Conservation (phyloP, 2,797 vertebrate genomes). For the Mergus octosetaceus region DNA sequence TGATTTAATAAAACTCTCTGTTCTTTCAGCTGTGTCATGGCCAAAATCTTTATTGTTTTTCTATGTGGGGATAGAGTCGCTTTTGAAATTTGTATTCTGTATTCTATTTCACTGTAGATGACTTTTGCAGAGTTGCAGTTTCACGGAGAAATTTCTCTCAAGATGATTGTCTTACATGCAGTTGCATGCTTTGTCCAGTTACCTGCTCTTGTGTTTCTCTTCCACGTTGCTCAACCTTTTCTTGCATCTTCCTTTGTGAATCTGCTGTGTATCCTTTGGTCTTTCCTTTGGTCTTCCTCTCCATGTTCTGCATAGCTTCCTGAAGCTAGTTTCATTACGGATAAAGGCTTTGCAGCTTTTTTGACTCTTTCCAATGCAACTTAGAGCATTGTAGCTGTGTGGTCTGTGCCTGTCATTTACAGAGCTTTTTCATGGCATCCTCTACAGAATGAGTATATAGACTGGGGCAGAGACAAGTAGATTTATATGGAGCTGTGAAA, state of each 20-base stretch:
- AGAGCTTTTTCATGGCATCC: neutral
- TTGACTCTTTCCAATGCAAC: neutral
- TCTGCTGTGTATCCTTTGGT: neutral
- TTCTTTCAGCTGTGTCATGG: neutral
- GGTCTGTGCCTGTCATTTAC: neutral
- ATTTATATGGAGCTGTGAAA: neutral
- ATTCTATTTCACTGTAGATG: neutral
- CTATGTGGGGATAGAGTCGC: neutral
- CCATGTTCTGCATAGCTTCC: neutral
- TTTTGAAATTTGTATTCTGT: neutral
- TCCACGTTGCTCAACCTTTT: neutral
- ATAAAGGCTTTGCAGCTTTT: neutral
- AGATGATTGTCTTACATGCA: neutral
- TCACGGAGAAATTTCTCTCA: neutral
- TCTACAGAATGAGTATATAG: neutral
- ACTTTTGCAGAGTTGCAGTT: neutral
- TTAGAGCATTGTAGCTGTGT: rapidly evolving
- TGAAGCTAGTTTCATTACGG: neutral
- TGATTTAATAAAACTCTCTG: neutral
- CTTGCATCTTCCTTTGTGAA: neutral
- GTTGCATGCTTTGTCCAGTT: neutral
- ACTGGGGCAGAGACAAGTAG: neutral
- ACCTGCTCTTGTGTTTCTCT: neutral
- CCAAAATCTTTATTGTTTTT: neutral
- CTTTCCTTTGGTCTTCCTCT: neutral